phyloP scores from a whole-genome alignment of 64 coral and sea anemone genomes.

The Exaiptasia diaphana region DNA sequence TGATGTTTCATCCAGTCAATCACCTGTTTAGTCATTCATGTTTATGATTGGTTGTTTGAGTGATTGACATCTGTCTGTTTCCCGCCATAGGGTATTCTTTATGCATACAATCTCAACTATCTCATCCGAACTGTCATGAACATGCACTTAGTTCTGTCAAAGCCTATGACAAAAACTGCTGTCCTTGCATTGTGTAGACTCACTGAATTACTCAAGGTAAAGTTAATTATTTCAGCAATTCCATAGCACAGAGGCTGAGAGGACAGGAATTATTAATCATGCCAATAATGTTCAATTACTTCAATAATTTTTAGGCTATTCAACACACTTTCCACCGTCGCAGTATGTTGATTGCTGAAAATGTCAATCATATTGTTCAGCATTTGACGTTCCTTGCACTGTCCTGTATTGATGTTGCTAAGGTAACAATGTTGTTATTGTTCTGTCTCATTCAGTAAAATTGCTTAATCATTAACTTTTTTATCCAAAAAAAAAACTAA shows the following conservation, averaged over 20 bases:
- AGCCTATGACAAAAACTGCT: constrained; percentile 93
- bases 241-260: no score
- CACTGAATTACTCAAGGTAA: constrained; percentile 87
- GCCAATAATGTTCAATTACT: no score
- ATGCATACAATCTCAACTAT: constrained; percentile 87
- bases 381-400: constrained; percentile 87
- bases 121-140: constrained; percentile 94
- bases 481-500: no score
- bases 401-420: constrained; percentile 76
- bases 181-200: constrained; percentile 83
- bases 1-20: no score
- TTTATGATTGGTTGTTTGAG: no score
- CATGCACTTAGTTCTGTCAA: constrained; percentile 84
- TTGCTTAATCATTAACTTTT: no score
- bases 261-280: no score
- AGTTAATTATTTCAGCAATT: no score
- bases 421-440: no score
- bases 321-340: constrained; percentile 96
- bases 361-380: constrained; percentile 93
- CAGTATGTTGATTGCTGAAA: constrained; percentile 93
- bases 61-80: no score
- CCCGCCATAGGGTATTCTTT: constrained; percentile 79
- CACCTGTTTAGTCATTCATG: no score
- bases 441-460: no score
- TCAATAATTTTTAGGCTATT: constrained; percentile 63